Conservation (phyloP, 2,888 invertebrate species). For the Electrophaes corylata region DNA sequence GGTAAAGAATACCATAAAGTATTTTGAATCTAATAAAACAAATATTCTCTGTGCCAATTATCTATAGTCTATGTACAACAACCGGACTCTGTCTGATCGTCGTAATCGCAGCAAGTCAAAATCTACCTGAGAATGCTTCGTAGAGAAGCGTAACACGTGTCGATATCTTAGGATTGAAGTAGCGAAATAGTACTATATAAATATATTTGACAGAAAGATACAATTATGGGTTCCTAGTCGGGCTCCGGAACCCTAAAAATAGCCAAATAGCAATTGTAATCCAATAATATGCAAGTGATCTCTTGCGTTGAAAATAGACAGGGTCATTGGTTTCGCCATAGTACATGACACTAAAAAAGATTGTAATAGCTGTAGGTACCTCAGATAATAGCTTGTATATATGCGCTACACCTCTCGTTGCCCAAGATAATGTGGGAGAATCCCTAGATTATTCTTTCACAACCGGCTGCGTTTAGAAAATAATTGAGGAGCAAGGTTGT, state of each 20-base stretch:
- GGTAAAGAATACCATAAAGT: slow-evolving; percentile 29
- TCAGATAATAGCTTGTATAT: slow-evolving; percentile 39
- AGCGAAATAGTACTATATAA: no score
- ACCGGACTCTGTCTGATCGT: no score
- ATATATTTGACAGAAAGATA: no score
- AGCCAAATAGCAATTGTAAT: not conserved
- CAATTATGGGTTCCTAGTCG: no score
- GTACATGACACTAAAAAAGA: slow-evolving; percentile 22
- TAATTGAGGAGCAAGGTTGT: slow-evolving; percentile 42
- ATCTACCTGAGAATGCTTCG: no score
- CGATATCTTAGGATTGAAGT: no score
- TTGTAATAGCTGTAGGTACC: slow-evolving; percentile 17
- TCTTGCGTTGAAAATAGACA: not conserved
- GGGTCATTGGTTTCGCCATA: slow-evolving; percentile 22
- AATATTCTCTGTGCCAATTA: no score
- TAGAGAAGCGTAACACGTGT: no score
- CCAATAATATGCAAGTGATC: not conserved
- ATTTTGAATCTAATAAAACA: no score
- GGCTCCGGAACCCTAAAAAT: no score
- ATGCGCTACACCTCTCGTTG: slow-evolving; percentile 50
- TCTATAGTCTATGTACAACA: no score
- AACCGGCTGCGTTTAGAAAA: slow-evolving; percentile 41
- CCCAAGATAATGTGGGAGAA: slow-evolving; percentile 47
- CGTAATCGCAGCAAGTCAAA: no score
- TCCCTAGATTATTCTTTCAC: slow-evolving; percentile 43